phyloP scores from a whole-genome alignment of 37 sponge, comb jelly and placozoan species.

The Halisarca cf. caerulea region DNA sequence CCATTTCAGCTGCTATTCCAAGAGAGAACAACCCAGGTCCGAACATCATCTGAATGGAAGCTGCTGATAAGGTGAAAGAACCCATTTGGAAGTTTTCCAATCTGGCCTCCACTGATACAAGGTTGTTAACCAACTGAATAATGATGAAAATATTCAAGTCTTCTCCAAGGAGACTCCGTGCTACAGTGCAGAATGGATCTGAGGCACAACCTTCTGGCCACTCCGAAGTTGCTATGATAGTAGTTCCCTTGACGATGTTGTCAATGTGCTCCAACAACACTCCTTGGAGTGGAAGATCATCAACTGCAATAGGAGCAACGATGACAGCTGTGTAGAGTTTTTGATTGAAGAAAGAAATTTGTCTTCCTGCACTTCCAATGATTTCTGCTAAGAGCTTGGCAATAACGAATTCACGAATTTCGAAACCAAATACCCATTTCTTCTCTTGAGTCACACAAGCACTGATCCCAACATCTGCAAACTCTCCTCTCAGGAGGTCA shows the following conservation, averaged over 20 bases:
- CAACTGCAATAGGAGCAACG: constrained; percentile 4
- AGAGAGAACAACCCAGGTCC: not conserved
- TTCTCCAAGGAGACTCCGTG: constrained; percentile 19
- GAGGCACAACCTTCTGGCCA: constrained; percentile 6
- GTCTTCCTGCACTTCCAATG: not conserved
- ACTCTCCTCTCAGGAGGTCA: not conserved
- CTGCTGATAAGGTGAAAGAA: not conserved
- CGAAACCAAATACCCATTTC: constrained; percentile 8
- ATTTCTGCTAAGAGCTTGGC: not conserved
- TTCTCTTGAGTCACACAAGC: not conserved
- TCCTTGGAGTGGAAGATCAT: not conserved
- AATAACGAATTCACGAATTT: not conserved
- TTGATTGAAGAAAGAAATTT: constrained; percentile 8
- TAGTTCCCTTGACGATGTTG: not conserved
- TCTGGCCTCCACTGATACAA: not conserved
- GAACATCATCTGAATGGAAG: constrained; percentile 19
- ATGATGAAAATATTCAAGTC: not conserved
- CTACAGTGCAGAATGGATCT: constrained; percentile 25
- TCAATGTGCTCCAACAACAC: not conserved
- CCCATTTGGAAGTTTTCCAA: constrained; percentile 4
- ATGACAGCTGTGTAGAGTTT: not conserved
- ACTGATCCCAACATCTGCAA: not conserved
- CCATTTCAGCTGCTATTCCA: constrained; percentile 20
- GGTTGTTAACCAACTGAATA: not conserved
- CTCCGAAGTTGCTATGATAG: not conserved